Conservation (phyloP, 1,140 invertebrate genomes). For the Periplaneta americana region DNA sequence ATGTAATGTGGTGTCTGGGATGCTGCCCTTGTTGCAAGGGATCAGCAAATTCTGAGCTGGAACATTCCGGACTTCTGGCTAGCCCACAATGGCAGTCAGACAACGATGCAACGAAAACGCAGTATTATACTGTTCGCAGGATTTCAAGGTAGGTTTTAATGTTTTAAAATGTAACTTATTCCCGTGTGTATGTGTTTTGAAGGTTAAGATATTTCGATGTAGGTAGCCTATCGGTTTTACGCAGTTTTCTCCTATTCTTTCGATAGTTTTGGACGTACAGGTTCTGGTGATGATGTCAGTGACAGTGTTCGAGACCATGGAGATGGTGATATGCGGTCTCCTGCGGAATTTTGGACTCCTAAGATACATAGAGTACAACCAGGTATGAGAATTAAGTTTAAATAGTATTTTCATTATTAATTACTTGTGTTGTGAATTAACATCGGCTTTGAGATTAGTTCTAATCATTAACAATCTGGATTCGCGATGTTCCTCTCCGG, state of each 20-base stretch:
- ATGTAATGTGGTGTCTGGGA: not conserved
- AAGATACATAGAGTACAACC: not conserved
- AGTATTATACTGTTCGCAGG: conserved; percentile 12
- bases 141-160: conserved; percentile 7
- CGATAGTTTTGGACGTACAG: not conserved
- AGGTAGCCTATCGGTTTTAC: not conserved
- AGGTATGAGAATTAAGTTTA: not conserved
- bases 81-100: not conserved
- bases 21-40: not conserved
- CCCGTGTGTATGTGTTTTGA: not conserved
- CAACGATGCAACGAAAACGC: not conserved
- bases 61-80: not conserved
- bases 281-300: not conserved
- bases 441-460: no score
- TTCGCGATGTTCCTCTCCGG: no score
- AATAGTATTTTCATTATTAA: no score
- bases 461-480: no score
- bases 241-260: not conserved
- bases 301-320: not conserved
- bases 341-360: not conserved
- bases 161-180: not conserved
- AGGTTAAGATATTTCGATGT: not conserved
- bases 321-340: not conserved
- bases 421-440: no score
- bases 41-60: not conserved